Evolutionary conservation across 2,888 invertebrate genomes (phyloP), one percentile per base, ranked within the genome.

Genomic region (Heliconius erato): DNA sequence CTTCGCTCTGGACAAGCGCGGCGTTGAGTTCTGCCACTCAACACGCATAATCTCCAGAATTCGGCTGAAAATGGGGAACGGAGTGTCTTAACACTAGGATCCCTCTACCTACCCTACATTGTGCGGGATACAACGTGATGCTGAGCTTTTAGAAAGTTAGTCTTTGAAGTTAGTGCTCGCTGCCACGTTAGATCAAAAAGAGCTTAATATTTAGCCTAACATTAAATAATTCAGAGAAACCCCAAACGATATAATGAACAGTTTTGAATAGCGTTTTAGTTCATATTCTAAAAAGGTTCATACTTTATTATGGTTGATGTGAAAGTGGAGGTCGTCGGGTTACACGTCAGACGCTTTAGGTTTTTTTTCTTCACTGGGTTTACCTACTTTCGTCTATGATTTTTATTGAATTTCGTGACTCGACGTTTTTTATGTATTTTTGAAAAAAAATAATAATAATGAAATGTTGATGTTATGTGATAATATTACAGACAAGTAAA

Each of bases 251-350:
- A 4, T 72, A 72, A 72, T 80, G 40, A 59, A 74, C 78, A 83
- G 74, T 80, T 71, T 77, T 82, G 74, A 84, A 85, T 59, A 74
- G 80, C 68, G 63, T 77, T 82, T 78, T 74, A 85, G 86, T 88
- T 87, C 83, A 84, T 86, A 84, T 81, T 86, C 86, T 87, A 87
- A 90, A 90, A 90, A 85, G 87, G 87, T 88, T 87, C 89, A 91
- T 91, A 91, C 84, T 86, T 82, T 86, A 87, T 88, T 89, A 91
- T 91, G 91, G 90, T 91, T 85, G 84, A 90, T 89, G 92, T 91
- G 93, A 93, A 93, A 93, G 93, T 91, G 77, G 85, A 87, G 92
- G 92, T 93, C 93, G 90, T 40, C 87, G 88, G 92, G 92, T 93
- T 92, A 92, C 84, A 88, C 89, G 91, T 91, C 90, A 89, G 86